Percentiles rank a stretch among this genome's conserved stretches.
These are phyloP conservation scores for Athalia rosae DNA, from an alignment of 2,888 invertebrate species.

Conservation along the genomic window DNA sequence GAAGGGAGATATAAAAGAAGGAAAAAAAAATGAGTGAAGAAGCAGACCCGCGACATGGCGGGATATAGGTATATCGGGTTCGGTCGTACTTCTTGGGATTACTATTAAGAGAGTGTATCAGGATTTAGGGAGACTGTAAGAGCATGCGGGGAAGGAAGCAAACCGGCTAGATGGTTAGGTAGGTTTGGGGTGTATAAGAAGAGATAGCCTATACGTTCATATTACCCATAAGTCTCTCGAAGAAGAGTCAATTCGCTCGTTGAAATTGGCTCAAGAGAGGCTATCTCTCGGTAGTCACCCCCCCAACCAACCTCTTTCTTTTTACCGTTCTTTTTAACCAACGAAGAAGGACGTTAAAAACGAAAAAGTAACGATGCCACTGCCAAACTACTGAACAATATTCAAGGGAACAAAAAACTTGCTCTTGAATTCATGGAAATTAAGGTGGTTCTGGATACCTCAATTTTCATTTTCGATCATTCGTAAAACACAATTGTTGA, in stretches of 20 bases:
- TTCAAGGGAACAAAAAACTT: not conserved
- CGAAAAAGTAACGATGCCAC: not conserved
- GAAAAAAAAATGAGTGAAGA: not conserved
- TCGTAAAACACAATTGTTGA: too few relatives aligned
- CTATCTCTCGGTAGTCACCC: constrained; percentile 8
- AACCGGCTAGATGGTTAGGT: not conserved
- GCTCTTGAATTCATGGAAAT: not conserved
- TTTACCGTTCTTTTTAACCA: not conserved
- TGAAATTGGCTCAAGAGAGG: constrained; percentile 28
- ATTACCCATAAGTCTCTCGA: constrained; percentile 39
- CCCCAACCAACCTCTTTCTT: not conserved
- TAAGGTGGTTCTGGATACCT: not conserved
- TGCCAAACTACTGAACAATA: too few relatives aligned
- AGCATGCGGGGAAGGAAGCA: not conserved
- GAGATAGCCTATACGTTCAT: constrained; percentile 40
- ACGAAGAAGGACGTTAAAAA: not conserved
- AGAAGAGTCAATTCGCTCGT: constrained; percentile 42
- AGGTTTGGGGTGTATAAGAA: not conserved
- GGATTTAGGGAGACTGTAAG: constrained; percentile 20
- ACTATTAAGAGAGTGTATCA: constrained; percentile 35
- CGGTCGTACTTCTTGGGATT: constrained; percentile 1
- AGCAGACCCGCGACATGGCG: not conserved
- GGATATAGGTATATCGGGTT: not conserved
- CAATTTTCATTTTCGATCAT: not conserved
- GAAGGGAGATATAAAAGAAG: too few relatives aligned